These are phyloP conservation scores for Periphyllus acericola DNA, from an alignment of 2,888 invertebrate species.

Conservation along the genomic window DNA sequence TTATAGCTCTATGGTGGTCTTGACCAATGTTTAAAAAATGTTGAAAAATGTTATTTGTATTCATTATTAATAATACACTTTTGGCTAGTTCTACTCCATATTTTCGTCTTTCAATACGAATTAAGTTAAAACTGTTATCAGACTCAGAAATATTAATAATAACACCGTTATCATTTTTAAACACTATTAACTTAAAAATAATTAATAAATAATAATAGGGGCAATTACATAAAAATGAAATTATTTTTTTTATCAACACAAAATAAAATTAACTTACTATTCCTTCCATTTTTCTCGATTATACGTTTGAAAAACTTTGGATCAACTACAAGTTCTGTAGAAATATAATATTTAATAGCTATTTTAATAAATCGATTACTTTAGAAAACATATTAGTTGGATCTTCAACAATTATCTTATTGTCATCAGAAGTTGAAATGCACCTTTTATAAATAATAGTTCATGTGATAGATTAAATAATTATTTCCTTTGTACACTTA, in stretches of 20 bases:
- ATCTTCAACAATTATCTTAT: slow-evolving; percentile 94
- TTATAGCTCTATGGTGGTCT: slow-evolving; percentile 91
- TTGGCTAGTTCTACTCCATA: slow-evolving; percentile 88
- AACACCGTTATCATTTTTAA: slow-evolving; percentile 93
- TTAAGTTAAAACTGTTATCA: slow-evolving; percentile 71
- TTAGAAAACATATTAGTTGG: slow-evolving; percentile 93
- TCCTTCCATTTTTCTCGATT: slow-evolving; percentile 93
- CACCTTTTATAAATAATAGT: slow-evolving; percentile 69
- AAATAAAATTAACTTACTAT: slow-evolving; percentile 72
- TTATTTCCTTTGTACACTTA: neutral
- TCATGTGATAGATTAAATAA: slow-evolving; percentile 28
- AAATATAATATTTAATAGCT: slow-evolving; percentile 83
- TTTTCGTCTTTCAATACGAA: slow-evolving; percentile 92
- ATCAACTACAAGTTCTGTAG: slow-evolving; percentile 85
- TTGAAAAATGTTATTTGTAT: neutral
- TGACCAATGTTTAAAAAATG: no score
- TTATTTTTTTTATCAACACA: slow-evolving; percentile 1
- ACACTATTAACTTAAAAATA: slow-evolving; percentile 84
- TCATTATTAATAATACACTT: slow-evolving; percentile 65
- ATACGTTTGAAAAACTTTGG: slow-evolving; percentile 95
- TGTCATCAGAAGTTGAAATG: slow-evolving; percentile 94
- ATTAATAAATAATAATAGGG: no score
- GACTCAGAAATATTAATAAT: slow-evolving; percentile 91
- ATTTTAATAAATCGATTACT: slow-evolving; percentile 82
- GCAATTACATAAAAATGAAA: no score